Evolutionary conservation across 2,113 vertebrate genomes (phyloP).

Genomic region (Platichthys flesus): DNA sequence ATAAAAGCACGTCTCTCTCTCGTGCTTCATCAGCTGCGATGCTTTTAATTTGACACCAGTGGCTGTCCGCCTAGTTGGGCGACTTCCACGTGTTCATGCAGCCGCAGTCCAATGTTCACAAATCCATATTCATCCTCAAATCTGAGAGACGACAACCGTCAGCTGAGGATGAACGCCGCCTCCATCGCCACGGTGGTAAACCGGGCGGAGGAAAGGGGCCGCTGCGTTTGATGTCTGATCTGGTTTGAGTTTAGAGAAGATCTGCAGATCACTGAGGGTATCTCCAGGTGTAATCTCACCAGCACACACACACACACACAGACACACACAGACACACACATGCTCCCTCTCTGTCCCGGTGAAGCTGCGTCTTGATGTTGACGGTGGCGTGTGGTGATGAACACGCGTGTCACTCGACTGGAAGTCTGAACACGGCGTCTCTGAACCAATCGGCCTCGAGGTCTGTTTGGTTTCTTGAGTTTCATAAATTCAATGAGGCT

Average conservation of each 20-base stretch:
- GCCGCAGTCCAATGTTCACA: conserved; percentile 11
- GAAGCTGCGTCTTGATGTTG: too few relatives aligned
- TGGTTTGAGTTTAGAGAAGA: neutral
- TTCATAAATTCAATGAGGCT: conserved; percentile 57
- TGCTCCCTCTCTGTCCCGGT: neutral
- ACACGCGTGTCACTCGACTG: neutral
- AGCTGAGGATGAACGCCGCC: neutral
- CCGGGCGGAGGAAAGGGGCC: neutral
- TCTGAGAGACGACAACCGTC: conserved; percentile 47
- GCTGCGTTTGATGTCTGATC: conserved; percentile 42
- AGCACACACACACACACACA: too few relatives aligned
- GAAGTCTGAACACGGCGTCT: neutral
- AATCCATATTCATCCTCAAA: conserved; percentile 40
- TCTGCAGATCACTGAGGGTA: conserved; percentile 4
- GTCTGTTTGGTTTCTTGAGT: conserved; percentile 16
- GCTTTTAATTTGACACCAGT: conserved; percentile 32
- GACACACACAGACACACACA: too few relatives aligned
- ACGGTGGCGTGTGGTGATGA: neutral
- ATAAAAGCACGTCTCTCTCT: neutral
- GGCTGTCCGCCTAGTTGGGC: too few relatives aligned
- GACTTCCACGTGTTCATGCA: conserved; percentile 3
- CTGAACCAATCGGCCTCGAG: neutral
- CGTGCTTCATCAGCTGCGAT: neutral
- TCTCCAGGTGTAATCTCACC: conserved; percentile 20
- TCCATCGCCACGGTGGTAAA: neutral